Percentiles rank a stretch among this genome's conserved stretches.
phyloP scores from a whole-genome alignment of 2,113 vertebrate species.

The Aegotheles bennettii region DNA sequence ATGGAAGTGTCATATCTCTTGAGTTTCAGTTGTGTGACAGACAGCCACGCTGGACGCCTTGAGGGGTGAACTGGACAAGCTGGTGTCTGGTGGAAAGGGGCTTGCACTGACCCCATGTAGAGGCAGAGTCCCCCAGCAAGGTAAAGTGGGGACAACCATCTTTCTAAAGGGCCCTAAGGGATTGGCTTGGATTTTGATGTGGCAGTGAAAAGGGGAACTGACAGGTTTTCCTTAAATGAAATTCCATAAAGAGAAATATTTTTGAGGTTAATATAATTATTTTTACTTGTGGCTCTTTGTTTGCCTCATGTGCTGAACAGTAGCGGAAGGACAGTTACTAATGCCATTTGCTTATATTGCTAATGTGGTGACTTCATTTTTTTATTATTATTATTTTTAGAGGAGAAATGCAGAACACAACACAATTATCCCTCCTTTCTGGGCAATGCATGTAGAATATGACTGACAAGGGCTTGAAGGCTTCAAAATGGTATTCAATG shows the following conservation, averaged over 20 bases:
- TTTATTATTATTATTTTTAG: not conserved
- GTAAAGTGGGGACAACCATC: not conserved
- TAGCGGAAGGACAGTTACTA: not conserved
- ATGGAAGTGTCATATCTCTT: not conserved
- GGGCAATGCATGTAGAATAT: not conserved
- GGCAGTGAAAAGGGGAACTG: not conserved
- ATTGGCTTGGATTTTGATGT: not conserved
- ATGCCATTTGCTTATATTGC: not conserved
- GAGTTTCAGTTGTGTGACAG: not conserved
- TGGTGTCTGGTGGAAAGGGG: fast-evolving
- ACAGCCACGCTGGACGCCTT: fast-evolving
- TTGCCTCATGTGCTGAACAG: not conserved
- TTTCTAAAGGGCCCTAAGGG: not conserved
- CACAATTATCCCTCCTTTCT: not conserved
- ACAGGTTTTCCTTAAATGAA: not conserved
- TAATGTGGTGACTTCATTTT: too few species aligned
- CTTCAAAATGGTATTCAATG: not conserved
- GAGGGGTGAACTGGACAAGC: not conserved
- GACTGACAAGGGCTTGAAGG: not conserved
- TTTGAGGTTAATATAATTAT: not conserved
- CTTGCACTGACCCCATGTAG: not conserved
- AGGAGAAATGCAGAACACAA: not conserved
- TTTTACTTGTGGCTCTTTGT: not conserved
- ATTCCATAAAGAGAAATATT: not conserved
- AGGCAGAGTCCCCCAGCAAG: not conserved